These are phyloP conservation scores for Lacerta agilis DNA, from an alignment of 2,797 vertebrate species.

Conservation along the genomic window DNA sequence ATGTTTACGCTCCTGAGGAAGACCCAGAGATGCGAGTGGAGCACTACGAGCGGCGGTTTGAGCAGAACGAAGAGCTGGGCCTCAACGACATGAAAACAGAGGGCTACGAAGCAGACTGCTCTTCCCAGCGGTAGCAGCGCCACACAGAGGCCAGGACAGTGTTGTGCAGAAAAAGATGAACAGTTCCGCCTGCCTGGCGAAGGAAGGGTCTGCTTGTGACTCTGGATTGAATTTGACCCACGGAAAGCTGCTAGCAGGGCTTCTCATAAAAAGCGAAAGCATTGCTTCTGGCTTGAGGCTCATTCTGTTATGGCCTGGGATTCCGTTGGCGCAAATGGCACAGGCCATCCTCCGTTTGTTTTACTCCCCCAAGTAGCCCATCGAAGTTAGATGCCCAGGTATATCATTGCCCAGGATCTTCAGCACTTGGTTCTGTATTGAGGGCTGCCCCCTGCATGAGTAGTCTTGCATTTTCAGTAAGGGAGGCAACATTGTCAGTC, in stretches of 20 bases:
- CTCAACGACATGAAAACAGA: constrained; percentile 97
- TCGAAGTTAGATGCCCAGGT: background rate
- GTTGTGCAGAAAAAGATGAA: accelerated
- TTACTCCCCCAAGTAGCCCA: too few relatives aligned
- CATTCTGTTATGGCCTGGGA: background rate
- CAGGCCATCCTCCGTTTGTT: background rate
- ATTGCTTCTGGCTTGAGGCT: background rate
- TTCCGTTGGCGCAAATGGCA: background rate
- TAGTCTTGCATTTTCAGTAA: background rate
- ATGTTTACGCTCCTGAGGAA: constrained; percentile 90
- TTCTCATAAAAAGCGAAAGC: background rate
- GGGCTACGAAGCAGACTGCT: constrained; percentile 74
- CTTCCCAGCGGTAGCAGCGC: constrained; percentile 55
- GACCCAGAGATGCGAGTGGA: constrained; percentile 89
- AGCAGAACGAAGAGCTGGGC: constrained; percentile 95
- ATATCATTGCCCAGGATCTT: background rate
- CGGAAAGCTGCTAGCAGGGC: too few relatives aligned
- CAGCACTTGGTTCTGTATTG: background rate
- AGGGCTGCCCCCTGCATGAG: background rate
- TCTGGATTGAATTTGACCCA: background rate
- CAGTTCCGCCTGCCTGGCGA: background rate
- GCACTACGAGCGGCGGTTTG: constrained; percentile 85
- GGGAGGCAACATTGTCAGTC: background rate
- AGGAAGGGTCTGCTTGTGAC: background rate
- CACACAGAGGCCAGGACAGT: too few relatives aligned